Base-by-base conservation (phyloP, 2,113 vertebrate species). In the Benitochromis conjunctus region DNA sequence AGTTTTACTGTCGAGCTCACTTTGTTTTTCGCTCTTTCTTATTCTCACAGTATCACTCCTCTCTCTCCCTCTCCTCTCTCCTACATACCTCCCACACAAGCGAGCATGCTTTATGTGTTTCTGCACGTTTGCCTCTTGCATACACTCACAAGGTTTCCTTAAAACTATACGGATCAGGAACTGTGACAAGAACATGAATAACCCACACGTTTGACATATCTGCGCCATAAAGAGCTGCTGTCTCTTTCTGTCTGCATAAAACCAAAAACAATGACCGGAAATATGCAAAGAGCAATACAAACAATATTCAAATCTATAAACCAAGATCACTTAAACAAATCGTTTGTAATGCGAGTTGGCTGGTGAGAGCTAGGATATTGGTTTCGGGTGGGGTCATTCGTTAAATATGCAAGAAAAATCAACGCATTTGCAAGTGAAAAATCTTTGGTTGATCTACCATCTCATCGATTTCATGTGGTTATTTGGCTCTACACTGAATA, bases 311-410 rank as follows among this genome's bases (percentile, higher is more conserved):
- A 95, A 95, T 95, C 36, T 4, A 64, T 18, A 90, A 86, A 74
- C 88, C 93, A 91, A 83, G 93, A 89, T 81, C 29, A 83, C 89
- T 86, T 94, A 94, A 91, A 91, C 94, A 95, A 94, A 95, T 95
- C 2, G 12, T 66, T 82, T 84, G 83, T 54, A 51, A 64, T 56
- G 31, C 9, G 19, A 66, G 43, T 38, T 16, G 66, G 54, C 54
- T 19, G 55, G 41, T 38, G 56, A 54, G 13, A 80, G 58, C 43
- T 12, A 53, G 46, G 81, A 60, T 80, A 85, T 76, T 51, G 53
- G 79, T 87, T 82, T 64, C 26, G 48, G 66, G 56, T 24, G 41
- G 2, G 38, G 77, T 76, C 11, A 46, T 46, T 62, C 0, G 2
- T 38, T 58, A 79, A 66, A 74, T 74, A 24, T 26, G 31, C 5